Base-by-base conservation (phyloP, 2,797 vertebrate genomes). In the Argyrosomus regius region DNA sequence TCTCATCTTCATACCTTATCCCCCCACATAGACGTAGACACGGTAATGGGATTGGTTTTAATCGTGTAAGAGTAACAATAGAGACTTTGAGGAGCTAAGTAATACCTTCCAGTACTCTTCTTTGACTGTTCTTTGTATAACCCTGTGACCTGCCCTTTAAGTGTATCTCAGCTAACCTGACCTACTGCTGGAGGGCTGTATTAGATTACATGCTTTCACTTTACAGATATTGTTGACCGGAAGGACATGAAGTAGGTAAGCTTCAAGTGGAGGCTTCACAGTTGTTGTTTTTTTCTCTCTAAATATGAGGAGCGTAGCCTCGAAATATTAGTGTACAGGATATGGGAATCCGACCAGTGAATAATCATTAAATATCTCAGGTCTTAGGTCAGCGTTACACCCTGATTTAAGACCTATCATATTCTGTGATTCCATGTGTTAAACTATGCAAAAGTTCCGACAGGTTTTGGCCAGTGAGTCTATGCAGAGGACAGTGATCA, bases 31-130 rank as follows among this genome's bases (percentile, higher is more conserved):
- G 70, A 83, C 26, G 35, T 61, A 60, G 39, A 49, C 57, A 26
- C 64, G 57, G 72, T 93, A 90, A 92, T 88, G 76, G 31, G 61
- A 92, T 90, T 89, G 87, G 53, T 71, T 87, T 68, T 90, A 89
- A 91, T 84, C 63, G 53, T 63, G 39, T 81, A 77, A 84, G 31
- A 75, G 65, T 70, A 85, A 89, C 87, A 89, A 91, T 76, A 71
- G 69, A 81, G 80, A 82, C 73, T 75, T 65, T 75, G 18, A 80
- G 64, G 64, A 82, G 53, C 4, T 22, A 18, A 26, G 54, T 75
- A 84, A 90, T 83, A 82, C 82, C 16, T 5, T 82, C 79, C 39
- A 1, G 71, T 61, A 20, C 50, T 85, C 68, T 77, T 79, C 76
- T 79, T 81, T 75, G 6, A 66, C 71, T 57, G 13, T 65, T 82